Evolutionary conservation across 2,888 invertebrate genomes (phyloP).

Genomic region (Drosophila neonasuta): DNA sequence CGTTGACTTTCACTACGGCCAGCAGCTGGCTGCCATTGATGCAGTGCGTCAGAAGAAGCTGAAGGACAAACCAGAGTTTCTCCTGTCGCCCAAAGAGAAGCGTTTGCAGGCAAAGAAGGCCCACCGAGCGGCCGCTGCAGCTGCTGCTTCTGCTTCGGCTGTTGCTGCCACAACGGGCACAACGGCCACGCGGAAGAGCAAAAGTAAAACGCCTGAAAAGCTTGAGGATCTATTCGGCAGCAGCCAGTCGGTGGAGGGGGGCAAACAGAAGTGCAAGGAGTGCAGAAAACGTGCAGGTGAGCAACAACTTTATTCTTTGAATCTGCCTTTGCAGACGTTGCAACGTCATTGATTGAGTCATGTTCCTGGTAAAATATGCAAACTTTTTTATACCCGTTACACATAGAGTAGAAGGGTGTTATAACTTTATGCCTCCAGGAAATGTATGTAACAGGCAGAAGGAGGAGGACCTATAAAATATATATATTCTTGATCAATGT

Average conservation of each 20-base stretch:
- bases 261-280: slow-evolving; percentile 71
- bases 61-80: slow-evolving; percentile 72
- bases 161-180: slow-evolving; percentile 16
- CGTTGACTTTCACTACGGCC: slow-evolving; percentile 81
- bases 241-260: slow-evolving; percentile 24
- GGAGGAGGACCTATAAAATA: too few species aligned
- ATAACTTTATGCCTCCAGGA: too few species aligned
- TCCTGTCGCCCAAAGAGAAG: slow-evolving; percentile 79
- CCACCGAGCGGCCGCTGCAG: slow-evolving; percentile 34
- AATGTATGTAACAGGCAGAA: too few species aligned
- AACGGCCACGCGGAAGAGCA: slow-evolving; percentile 45
- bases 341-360: too few species aligned
- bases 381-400: too few species aligned
- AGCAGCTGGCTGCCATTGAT: slow-evolving; percentile 68
- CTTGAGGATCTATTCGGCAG: slow-evolving; percentile 13
- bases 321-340: too few species aligned
- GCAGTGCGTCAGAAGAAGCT: slow-evolving; percentile 72
- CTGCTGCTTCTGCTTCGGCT: slow-evolving; percentile 2
- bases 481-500: too few species aligned
- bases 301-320: too few species aligned
- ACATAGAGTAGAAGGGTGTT: too few species aligned
- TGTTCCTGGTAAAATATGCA: too few species aligned
- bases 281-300: slow-evolving; percentile 69
- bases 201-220: slow-evolving; percentile 56
- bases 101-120: slow-evolving; percentile 71